Evolutionary conservation across 2,888 invertebrate genomes (phyloP).

Genomic region (Cryptocephalus primarius): DNA sequence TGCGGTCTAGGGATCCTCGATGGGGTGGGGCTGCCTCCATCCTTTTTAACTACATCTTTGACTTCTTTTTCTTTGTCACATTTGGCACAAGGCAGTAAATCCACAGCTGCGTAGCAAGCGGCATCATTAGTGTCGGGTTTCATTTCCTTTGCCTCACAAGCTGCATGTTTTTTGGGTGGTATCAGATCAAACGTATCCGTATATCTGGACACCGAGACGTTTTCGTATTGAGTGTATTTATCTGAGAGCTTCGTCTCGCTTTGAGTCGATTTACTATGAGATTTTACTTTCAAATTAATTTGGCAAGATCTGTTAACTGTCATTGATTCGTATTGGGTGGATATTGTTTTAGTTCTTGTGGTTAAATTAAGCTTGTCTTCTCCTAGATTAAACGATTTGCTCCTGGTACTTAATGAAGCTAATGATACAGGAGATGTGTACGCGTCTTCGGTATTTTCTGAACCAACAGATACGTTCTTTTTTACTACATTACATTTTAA

Average conservation of each 20-base stretch:
- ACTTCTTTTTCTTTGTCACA: conserved; percentile 25
- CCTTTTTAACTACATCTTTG: conserved; percentile 16
- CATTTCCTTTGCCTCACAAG: conserved; percentile 22
- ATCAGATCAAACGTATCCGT: conserved; percentile 31
- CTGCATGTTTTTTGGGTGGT: conserved; percentile 18
- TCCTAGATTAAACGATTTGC: conserved; percentile 50
- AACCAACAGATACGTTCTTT: conserved; percentile 48
- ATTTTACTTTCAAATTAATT: conserved; percentile 23
- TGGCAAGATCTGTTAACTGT: conserved; percentile 28
- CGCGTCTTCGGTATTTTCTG: conserved; percentile 30
- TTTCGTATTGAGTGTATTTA: conserved; percentile 29
- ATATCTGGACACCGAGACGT: conserved; percentile 17
- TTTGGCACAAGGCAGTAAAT: conserved; percentile 17
- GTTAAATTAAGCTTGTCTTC: conserved; percentile 40
- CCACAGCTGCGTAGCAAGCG: conserved; percentile 19
- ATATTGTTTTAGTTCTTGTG: conserved; percentile 41
- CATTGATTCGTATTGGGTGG: conserved; percentile 24
- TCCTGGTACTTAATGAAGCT: conserved; percentile 40
- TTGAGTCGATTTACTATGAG: conserved; percentile 26
- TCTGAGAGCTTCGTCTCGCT: conserved; percentile 22
- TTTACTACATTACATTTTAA: conserved; percentile 41
- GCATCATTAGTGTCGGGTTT: conserved; percentile 15
- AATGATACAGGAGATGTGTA: conserved; percentile 37
- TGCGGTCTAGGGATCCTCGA: conserved; percentile 32
- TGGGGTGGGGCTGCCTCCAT: conserved; percentile 23